Evolutionary conservation across 2,888 invertebrate species (phyloP), one percentile per base, ranked within the genome.

Genomic region (Omphaloscelis lunosa): DNA sequence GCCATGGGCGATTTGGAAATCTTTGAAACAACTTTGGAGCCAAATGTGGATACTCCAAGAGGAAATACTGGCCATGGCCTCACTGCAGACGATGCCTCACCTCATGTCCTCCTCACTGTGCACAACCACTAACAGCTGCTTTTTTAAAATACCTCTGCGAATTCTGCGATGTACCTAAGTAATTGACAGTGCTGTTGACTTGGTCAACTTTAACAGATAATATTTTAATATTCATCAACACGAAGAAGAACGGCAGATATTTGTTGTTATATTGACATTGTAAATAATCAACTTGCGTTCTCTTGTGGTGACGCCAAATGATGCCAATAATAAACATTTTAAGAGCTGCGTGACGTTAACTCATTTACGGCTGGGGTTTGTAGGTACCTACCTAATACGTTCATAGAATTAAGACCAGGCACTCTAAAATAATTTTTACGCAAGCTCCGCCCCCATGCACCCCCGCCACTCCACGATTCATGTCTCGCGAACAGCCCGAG

Each of bases 351-450:
- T 92, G 93, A 93, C 91, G 93, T 90, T 89, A 86, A 85, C 82
- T 91, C 83, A 90, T 92, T 92, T 91, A 84, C 87, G 89, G 85
- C 79, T 86, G 88, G 86, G 90, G 90, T 92, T 93, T 92, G 89
- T 92, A 85, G 85, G 89, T 89, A 34, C 34, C 34, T 34, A 34
- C 34, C 34, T 34, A 86, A 88, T 90, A 95, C 95, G 95, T 92
- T 86, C 85, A 88, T 89, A 90, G 95, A 96, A 95, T 95, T 93
- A 94, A n/a, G n/a, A n/a, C n/a, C n/a, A n/a, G n/a, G n/a, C n/a
- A n/a, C n/a, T n/a, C n/a, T n/a, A n/a, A n/a, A n/a, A n/a, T n/a
- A n/a, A n/a, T n/a, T n/a, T n/a, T n/a, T n/a, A n/a, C n/a, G n/a
- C n/a, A n/a, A n/a, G n/a, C n/a, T n/a, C n/a, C n/a, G n/a, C n/a